phyloP scores from a whole-genome alignment of 2,113 vertebrate genomes.

The Neogobius melanostomus region DNA sequence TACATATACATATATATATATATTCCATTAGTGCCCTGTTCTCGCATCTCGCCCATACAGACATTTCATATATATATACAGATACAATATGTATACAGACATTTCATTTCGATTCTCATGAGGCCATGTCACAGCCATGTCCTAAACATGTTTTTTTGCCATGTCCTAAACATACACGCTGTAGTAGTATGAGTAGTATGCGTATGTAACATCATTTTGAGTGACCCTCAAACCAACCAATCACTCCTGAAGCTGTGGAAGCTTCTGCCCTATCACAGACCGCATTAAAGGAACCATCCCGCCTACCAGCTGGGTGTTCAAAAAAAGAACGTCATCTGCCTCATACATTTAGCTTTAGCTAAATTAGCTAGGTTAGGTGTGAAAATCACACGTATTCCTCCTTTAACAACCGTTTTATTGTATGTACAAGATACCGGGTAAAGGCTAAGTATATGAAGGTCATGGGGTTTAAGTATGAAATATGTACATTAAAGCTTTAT shows the following conservation, averaged over 20 bases:
- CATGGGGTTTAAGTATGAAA: conserved; percentile 37
- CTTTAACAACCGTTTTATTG: conserved; percentile 1
- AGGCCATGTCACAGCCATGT: too few relatives aligned
- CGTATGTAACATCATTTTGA: conserved; percentile 20
- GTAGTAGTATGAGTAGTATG: too few relatives aligned
- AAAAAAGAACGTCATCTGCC: conserved; percentile 76
- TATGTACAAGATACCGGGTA: conserved; percentile 5
- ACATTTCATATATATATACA: too few relatives aligned
- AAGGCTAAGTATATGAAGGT: conserved; percentile 8
- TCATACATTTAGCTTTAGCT: conserved; percentile 73
- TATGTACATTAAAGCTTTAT: conserved; percentile 66
- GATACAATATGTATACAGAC: too few relatives aligned
- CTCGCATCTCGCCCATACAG: too few relatives aligned
- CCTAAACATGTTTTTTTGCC: too few relatives aligned
- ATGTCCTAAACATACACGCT: too few relatives aligned
- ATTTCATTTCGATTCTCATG: too few relatives aligned
- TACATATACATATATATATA: too few relatives aligned
- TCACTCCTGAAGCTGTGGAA: not conserved
- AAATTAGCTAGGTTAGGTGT: conserved; percentile 55
- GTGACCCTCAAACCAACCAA: conserved; percentile 43
- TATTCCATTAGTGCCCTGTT: too few relatives aligned
- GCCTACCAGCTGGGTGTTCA: conserved; percentile 36
- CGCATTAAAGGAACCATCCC: not conserved
- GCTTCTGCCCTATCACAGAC: conserved; percentile 49
- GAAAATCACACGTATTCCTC: conserved; percentile 22